Evolutionary conservation across 2,888 invertebrate genomes (phyloP), one percentile per base, ranked within the genome.

Genomic region (Hirtodrosophila confusa): DNA sequence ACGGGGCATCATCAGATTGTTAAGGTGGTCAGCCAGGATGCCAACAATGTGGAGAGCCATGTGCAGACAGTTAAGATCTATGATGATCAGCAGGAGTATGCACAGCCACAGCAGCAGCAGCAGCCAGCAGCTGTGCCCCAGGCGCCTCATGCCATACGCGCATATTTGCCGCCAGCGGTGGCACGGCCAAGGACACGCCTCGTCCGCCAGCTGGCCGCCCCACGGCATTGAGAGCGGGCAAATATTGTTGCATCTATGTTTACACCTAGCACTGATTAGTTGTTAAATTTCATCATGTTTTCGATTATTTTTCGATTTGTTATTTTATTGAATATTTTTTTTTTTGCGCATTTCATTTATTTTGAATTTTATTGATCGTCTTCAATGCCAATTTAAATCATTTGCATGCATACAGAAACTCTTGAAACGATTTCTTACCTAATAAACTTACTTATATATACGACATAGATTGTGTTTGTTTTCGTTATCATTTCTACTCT

Each of bases 61-160:
- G 78, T 88, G 24, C 90, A 90, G 61, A 90, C 90, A 0, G 83
- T 91, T 0, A 90, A 89, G 57, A 89, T 90, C 57, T 90, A 75
- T 24, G 75, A 88, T 31, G 90, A 90, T 43, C 67, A 74, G 51
- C 78, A 78, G 31, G 75, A 69, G 10, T 61, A 43, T 23, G 36
- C 40, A 11, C 51, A 53, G 29, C 53, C 43, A 23, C 50, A 17
- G 17, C 17, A 17, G 17, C 17, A 17, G 17, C 17, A 36, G 27
- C 56, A 44, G 8, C 40, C 24, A 10, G 29, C 36, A 23, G 6
- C 49, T 36, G 11, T 31, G 36, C 36, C 31, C 8, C 53, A 31
- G 4, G 45, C 43, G 36, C 36, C 31, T 7, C 53, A 31, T 6
- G 45, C 43, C 62, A 41, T 47, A 23, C 43, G 35, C 5, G 69